Conservation (phyloP, 2,113 vertebrate species). For the Himantopus leucocephalus region DNA sequence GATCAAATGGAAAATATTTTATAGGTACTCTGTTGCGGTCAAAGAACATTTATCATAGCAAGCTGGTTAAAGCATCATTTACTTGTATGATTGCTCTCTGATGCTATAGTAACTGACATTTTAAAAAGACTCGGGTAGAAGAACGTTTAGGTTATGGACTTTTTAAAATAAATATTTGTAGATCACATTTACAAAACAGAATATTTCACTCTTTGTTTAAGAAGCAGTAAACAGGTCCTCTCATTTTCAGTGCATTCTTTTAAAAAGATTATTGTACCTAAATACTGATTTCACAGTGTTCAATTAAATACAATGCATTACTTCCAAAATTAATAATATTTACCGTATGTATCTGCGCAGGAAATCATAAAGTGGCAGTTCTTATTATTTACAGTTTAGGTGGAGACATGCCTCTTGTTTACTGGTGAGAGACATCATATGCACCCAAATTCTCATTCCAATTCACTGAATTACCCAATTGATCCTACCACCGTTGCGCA, state of each 20-base stretch:
- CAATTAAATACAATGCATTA: background rate
- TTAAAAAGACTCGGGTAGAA: background rate
- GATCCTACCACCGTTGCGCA: background rate
- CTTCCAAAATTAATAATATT: background rate
- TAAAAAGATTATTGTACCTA: background rate
- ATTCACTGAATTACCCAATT: background rate
- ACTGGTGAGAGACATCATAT: background rate
- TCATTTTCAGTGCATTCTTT: background rate
- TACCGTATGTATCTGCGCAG: rapidly evolving
- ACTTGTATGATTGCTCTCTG: background rate
- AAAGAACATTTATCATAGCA: background rate
- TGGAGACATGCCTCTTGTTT: background rate
- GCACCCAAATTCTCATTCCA: background rate
- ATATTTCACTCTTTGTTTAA: background rate
- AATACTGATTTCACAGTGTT: background rate
- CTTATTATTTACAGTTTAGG: background rate
- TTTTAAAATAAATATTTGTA: constrained; percentile 9
- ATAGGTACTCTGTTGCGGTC: background rate
- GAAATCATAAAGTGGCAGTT: background rate
- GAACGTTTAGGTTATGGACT: background rate
- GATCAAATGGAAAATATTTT: background rate
- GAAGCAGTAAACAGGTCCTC: background rate
- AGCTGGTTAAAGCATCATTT: background rate
- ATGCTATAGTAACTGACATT: background rate
- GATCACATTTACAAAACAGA: background rate